Conservation (phyloP, 2,888 invertebrate genomes). For the Plagiodera versicolora region DNA sequence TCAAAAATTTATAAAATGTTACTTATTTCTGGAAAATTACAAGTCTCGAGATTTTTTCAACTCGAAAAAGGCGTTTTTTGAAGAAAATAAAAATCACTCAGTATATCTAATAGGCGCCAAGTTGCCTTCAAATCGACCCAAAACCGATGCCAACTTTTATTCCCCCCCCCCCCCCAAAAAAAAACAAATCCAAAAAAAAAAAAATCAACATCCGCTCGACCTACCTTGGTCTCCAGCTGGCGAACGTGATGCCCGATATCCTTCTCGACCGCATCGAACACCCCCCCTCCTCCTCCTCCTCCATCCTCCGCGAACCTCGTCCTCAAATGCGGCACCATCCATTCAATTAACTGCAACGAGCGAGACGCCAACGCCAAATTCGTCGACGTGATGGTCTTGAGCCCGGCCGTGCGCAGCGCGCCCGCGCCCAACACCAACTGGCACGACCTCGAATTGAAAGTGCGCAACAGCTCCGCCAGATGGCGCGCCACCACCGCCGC, state of each 20-base stretch:
- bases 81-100: too few relatives aligned
- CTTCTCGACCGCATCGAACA: constrained; percentile 73
- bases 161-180: too few relatives aligned
- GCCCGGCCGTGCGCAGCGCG: constrained; percentile 90
- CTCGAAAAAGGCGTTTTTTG: too few relatives aligned
- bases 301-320: constrained; percentile 66
- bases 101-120: too few relatives aligned
- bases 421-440: constrained; percentile 96
- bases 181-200: too few relatives aligned
- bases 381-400: constrained; percentile 92
- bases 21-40: too few relatives aligned
- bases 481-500: constrained; percentile 80
- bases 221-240: constrained; percentile 86
- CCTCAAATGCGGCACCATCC: constrained; percentile 75
- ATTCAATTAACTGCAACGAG: constrained; percentile 78
- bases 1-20: too few relatives aligned
- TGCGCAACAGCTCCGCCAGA: constrained; percentile 84
- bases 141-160: too few relatives aligned
- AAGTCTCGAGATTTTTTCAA: too few relatives aligned
- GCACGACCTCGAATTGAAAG: constrained; percentile 86
- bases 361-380: constrained; percentile 87
- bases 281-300: constrained; percentile 57
- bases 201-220: too few relatives aligned
- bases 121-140: too few relatives aligned
- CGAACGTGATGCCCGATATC: constrained; percentile 87